These are phyloP conservation scores for Zoanthus solanderi DNA, from an alignment of 92 coral and sea anemone genomes.

Conservation along the genomic window DNA sequence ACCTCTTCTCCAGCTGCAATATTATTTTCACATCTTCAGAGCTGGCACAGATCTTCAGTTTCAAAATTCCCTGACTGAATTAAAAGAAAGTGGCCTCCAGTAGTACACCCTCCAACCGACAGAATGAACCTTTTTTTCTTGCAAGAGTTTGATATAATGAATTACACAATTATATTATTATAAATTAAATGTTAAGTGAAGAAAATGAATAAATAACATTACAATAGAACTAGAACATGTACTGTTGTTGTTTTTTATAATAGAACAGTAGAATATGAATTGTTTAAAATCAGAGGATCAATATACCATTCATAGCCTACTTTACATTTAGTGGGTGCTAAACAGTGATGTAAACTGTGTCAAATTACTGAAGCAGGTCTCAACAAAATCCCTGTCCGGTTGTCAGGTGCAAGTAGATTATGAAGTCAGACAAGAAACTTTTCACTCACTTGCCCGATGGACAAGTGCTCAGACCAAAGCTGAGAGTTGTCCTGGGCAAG, in stretches of 20 bases:
- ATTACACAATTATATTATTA: too few species aligned
- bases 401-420: too few species aligned
- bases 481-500: too few species aligned
- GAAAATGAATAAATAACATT: not conserved
- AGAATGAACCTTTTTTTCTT: too few species aligned
- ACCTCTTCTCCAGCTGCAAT: not conserved
- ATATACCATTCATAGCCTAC: not conserved
- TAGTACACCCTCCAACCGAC: too few species aligned
- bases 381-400: too few species aligned
- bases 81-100: too few species aligned
- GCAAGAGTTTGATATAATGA: too few species aligned
- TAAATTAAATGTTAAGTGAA: too few species aligned
- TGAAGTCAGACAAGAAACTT: too few species aligned
- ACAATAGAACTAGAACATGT: conserved; percentile 1
- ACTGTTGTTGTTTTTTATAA: not conserved
- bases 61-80: not conserved
- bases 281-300: not conserved
- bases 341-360: not conserved
- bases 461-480: too few species aligned
- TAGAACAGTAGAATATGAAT: not conserved
- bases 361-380: not conserved
- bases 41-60: not conserved
- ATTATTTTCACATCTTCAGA: not conserved
- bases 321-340: not conserved
- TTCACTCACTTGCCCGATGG: too few species aligned